Conservation (phyloP, 2,113 vertebrate species). For the Laticauda laticaudata region DNA sequence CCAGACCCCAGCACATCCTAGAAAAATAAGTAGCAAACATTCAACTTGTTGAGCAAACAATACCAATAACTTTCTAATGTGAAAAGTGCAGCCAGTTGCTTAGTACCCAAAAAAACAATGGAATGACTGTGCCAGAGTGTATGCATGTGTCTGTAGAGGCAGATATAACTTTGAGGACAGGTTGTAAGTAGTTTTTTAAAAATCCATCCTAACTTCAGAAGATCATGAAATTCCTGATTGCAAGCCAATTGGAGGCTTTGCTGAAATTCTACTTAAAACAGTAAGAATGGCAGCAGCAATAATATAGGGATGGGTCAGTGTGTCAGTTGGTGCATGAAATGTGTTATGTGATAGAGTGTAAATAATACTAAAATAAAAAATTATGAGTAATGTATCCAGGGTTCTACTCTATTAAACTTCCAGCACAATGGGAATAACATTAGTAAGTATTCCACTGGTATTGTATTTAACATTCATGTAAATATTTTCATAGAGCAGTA, state of each 20-base stretch:
- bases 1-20: constrained; percentile 77
- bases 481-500: neutral
- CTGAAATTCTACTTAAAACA: neutral
- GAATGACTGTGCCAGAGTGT: neutral
- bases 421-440: neutral
- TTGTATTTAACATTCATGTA: neutral
- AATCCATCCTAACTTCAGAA: neutral
- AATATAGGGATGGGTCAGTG: neutral
- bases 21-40: constrained; percentile 33
- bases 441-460: neutral
- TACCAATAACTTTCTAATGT: neutral
- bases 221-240: neutral
- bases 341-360: neutral
- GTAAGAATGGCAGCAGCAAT: neutral
- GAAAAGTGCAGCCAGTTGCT: neutral
- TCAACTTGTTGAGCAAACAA: neutral
- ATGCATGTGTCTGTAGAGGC: neutral
- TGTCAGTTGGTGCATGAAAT: neutral
- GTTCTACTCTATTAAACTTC: neutral
- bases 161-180: neutral
- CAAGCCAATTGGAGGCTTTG: neutral
- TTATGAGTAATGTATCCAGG: neutral
- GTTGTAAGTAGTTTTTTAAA: neutral
- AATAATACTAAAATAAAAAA: neutral
- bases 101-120: neutral